A percentile compares a stretch with the other conserved stretches of the same genome.
phyloP scores from a whole-genome alignment of 2,113 vertebrate species.

The Siniperca knerii region DNA sequence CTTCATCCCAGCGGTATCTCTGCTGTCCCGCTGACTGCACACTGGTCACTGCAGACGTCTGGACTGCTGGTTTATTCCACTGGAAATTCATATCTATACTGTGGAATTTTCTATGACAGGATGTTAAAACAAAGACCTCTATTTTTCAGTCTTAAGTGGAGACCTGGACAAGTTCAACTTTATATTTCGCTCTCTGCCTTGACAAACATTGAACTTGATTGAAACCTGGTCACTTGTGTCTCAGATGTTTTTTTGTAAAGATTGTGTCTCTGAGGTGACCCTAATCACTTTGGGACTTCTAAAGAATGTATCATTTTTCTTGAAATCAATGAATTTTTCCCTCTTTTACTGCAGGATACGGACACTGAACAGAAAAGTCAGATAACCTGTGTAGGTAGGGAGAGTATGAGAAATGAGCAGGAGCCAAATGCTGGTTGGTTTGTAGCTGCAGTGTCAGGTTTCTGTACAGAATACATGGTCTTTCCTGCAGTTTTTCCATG shows the following conservation, averaged over 20 bases:
- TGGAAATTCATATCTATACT: slow-evolving; percentile 25
- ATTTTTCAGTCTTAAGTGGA: slow-evolving; percentile 57
- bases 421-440: not conserved
- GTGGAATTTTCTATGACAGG: slow-evolving; percentile 39
- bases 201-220: slow-evolving; percentile 25
- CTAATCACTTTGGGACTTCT: slow-evolving; percentile 39
- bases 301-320: slow-evolving; percentile 56
- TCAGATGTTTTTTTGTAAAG: slow-evolving; percentile 35
- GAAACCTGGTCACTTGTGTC: slow-evolving; percentile 28
- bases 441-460: slow-evolving; percentile 19
- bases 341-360: slow-evolving; percentile 25
- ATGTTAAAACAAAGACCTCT: slow-evolving; percentile 53
- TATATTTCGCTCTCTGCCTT: slow-evolving; percentile 51
- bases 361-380: slow-evolving; percentile 1
- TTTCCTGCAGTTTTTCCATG: slow-evolving; percentile 32
- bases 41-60: not conserved
- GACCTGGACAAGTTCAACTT: slow-evolving; percentile 41
- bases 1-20: not conserved
- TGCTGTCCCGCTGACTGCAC: slow-evolving; percentile 18
- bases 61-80: slow-evolving; percentile 30
- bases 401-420: not conserved
- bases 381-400: not conserved
- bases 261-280: slow-evolving; percentile 11
- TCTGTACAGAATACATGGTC: not conserved
- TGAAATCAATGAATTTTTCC: slow-evolving; percentile 7